Evolutionary conservation across 2,888 invertebrate genomes (phyloP), one percentile per base, ranked within the genome.

Genomic region (Carabus problematicus): DNA sequence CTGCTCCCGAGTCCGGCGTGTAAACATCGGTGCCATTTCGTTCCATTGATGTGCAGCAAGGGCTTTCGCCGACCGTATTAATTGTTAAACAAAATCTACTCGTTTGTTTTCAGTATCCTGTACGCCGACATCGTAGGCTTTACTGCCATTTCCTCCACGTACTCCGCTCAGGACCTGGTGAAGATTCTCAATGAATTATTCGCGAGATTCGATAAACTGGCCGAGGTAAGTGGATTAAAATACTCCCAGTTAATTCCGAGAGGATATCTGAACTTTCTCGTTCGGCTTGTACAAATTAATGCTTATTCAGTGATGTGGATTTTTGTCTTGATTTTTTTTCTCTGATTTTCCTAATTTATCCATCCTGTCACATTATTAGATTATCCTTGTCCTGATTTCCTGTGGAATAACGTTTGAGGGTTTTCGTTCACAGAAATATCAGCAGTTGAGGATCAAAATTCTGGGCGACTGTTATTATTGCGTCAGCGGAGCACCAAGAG

Each of bases 61-160:
- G 52, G 54, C 39, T 49, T 29, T 29, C 2, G 70, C 59, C 56
- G 43, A 42, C 60, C 14, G 49, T 40, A 58, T 49, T 39, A 64
- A 52, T 49, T 40, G 59, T 64, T 66, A 62, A 70, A 70, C 62
- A 60, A 54, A 39, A 64, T 62, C 45, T 59, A 19, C 60, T 41
- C 18, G 52, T 59, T 70, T 9, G 60, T 59, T 70, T 69, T 6
- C 78, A 95, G 95, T 83, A 98, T 98, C 80, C 87, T 98, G 73
- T 98, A 97, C 83, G 98, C 97, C 29, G 98, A 98, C 84, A 98
- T 98, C 80, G 97, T 97, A 64, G 98, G 98, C 64, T 98, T 98
- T 82, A 98, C 98, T 4, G 96, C 96, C 64, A 95, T 97, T 75
- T 95, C 96, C 2, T 95, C 95, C 12, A 95, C 95, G 7, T 95